A percentile compares a stretch with the other conserved stretches of the same genome.
Evolutionary conservation across 2,888 invertebrate genomes (phyloP).

Genomic region (Spilarctia lutea): DNA sequence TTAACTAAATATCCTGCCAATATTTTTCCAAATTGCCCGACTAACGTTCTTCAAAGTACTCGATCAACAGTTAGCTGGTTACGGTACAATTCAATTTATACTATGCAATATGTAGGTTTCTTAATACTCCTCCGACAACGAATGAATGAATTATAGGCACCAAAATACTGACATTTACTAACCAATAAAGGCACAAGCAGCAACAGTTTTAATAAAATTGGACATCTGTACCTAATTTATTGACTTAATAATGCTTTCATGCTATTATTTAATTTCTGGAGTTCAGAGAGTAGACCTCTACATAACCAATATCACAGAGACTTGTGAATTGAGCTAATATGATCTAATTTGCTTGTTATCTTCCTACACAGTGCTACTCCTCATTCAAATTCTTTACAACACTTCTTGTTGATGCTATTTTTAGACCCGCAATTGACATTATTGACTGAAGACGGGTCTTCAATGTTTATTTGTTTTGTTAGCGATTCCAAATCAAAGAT

Average conservation of each 20-base stretch:
- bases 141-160: not conserved
- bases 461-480: not conserved
- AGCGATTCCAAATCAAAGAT: not conserved
- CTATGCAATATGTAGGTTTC: too few species aligned
- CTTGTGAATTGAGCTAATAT: slow-evolving; percentile 69
- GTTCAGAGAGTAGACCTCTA: slow-evolving; percentile 1
- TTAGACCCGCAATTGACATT: not conserved
- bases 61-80: too few species aligned
- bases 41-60: too few species aligned
- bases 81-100: too few species aligned
- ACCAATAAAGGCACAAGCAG: not conserved
- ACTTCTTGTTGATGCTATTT: slow-evolving; percentile 3
- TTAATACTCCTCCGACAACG: too few species aligned
- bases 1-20: too few species aligned
- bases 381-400: slow-evolving; percentile 15
- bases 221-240: not conserved
- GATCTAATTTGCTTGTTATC: slow-evolving; percentile 71
- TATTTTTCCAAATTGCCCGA: too few species aligned
- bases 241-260: not conserved
- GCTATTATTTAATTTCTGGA: not conserved
- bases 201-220: not conserved
- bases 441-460: not conserved
- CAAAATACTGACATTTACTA: not conserved
- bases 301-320: slow-evolving; percentile 20
- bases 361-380: slow-evolving; percentile 58